Evolutionary conservation across 2,888 invertebrate genomes (phyloP).

Genomic region (Buathra laborator): DNA sequence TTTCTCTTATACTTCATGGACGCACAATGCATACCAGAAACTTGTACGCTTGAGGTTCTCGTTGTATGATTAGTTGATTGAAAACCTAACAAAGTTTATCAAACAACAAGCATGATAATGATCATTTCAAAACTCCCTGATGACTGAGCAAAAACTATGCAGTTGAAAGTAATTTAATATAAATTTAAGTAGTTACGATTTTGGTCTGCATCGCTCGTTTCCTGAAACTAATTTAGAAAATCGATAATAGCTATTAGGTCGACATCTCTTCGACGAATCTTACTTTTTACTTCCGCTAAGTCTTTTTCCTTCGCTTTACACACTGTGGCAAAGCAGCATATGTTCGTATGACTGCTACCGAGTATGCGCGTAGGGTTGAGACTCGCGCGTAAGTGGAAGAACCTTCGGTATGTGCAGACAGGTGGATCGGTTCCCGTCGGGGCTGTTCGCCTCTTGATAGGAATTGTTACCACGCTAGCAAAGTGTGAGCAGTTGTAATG

Average conservation of each 20-base stretch:
- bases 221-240: background rate
- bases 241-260: slow-evolving; percentile 37
- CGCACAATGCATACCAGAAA: background rate
- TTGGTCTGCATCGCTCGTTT: background rate
- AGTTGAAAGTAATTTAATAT: no score
- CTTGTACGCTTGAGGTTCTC: background rate
- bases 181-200: no score
- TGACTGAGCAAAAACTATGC: no score
- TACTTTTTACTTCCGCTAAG: slow-evolving; percentile 58
- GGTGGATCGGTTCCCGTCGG: slow-evolving; percentile 63
- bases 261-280: slow-evolving; percentile 62
- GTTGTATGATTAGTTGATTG: no score
- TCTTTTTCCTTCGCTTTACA: slow-evolving; percentile 63
- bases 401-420: slow-evolving; percentile 75
- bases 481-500: slow-evolving; percentile 13
- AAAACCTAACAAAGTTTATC: background rate
- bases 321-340: slow-evolving; percentile 44
- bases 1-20: slow-evolving; percentile 19
- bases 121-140: background rate
- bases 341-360: background rate
- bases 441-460: slow-evolving; percentile 42
- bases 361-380: slow-evolving; percentile 32
- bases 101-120: background rate
- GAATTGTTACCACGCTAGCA: slow-evolving; percentile 19
- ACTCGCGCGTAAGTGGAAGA: slow-evolving; percentile 74